Base-by-base conservation (phyloP, 1,140 invertebrate species). In the Xylocopa sonorina region DNA sequence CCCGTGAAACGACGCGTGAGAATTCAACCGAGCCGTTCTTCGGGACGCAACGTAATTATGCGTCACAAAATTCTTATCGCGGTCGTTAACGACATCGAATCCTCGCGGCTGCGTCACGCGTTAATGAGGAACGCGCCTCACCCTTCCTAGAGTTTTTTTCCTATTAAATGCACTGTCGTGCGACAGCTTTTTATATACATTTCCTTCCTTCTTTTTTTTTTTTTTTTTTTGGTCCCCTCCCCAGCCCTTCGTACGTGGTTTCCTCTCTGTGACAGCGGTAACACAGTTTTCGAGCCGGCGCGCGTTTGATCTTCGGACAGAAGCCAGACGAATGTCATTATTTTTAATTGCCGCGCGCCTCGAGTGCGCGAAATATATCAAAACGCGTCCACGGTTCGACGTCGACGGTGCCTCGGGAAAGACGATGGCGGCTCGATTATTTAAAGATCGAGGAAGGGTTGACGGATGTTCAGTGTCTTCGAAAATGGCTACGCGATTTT, bases 301-400 rank as follows among this genome's bases (percentile, higher is more conserved):
- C 43, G 53, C 48, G 57, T 71, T 81, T 81, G 62, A 81, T 81
- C 64, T 77, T 63, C 18, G 75, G 34, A 77, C 41, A 50, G 76
- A 58, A 63, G 29, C 27, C 55, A 63, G 69, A 73, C 77, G 83
- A 82, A 72, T 82, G 62, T 85, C 83, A 85, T 85, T 85, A 82
- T 76, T 77, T 79, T 83, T 72, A 81, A 84, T 81, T 84, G 80
- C 80, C 38, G 58, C 67, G 50, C 58, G 38, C 16, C 1, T 38
- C 18, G 46, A 21, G n/a, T 21, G 5, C 21, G 43, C 5, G 43
- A 43, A 78, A 78, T 50, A 57, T 60, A 57, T 77, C 79, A 55
- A 48, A 81, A 77, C 38, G 34, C 73, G 55, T 63, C 53, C 55
- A 62, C 41, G 29, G 32, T 57, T 66, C 46, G 58, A 55, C 24